A percentile compares a stretch with the other conserved stretches of the same genome.
phyloP scores from a whole-genome alignment of 2,113 vertebrate genomes.

The Buteo buteo region DNA sequence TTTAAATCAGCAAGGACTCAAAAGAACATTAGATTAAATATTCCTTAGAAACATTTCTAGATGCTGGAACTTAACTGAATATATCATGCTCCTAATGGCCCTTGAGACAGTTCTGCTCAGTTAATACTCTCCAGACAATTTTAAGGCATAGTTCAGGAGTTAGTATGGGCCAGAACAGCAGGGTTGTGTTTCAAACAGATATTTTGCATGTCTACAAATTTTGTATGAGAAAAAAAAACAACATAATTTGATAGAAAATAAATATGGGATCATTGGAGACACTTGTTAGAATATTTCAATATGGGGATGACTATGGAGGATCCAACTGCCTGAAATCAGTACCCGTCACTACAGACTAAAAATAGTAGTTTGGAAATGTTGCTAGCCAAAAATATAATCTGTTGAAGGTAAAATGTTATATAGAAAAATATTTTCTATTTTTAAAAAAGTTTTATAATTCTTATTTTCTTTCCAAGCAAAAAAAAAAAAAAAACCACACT shows the following conservation, averaged over 20 bases:
- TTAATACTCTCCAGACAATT: neutral
- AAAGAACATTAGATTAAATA: neutral
- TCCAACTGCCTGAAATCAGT: neutral
- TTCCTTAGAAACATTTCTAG: neutral
- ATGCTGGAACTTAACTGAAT: neutral
- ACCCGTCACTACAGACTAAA: neutral
- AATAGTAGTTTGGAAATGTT: neutral
- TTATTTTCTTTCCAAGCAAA: neutral
- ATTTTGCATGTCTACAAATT: neutral
- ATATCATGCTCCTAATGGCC: neutral
- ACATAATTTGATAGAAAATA: neutral
- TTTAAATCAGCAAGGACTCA: neutral
- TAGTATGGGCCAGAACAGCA: neutral
- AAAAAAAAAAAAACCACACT: neutral
- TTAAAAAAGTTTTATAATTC: neutral
- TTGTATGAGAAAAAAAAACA: neutral
- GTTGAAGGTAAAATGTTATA: neutral
- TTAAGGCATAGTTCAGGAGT: neutral
- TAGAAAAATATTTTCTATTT: neutral
- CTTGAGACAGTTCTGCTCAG: neutral
- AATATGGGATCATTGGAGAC: neutral
- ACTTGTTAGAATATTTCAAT: neutral
- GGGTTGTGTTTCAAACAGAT: neutral
- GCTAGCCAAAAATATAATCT: neutral
- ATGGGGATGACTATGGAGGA: neutral